Percentiles rank a stretch among this genome's conserved stretches.
These are phyloP conservation scores for Chelonus insularis DNA, from an alignment of 1,140 invertebrate genomes.

Conservation along the genomic window DNA sequence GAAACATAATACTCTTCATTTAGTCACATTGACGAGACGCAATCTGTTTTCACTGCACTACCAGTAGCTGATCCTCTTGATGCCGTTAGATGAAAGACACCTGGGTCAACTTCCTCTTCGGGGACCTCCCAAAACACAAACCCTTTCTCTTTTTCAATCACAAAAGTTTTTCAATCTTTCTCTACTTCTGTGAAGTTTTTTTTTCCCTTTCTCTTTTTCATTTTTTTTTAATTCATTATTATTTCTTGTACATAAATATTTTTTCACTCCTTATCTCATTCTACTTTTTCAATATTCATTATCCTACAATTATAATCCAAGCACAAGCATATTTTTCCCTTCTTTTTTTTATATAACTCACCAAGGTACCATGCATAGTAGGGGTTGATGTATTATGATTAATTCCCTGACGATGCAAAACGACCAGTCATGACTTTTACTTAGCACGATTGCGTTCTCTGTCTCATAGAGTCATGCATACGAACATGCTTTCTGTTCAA, in stretches of 20 bases:
- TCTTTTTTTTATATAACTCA: constrained; percentile 5
- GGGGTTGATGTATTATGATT: constrained; percentile 48
- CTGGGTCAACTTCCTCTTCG: constrained; percentile 57
- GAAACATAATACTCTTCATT: constrained; percentile 44
- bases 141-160: constrained; percentile 25
- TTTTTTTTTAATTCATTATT: too few relatives aligned
- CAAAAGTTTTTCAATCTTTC: neutral
- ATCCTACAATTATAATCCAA: constrained; percentile 2
- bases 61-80: constrained; percentile 31
- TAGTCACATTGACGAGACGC: constrained; percentile 40
- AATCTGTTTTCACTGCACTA: constrained; percentile 38
- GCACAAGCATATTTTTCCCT: neutral
- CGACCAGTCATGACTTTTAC: constrained; percentile 57
- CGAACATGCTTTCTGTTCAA: neutral
- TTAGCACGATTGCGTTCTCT: constrained; percentile 34
- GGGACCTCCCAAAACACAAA: constrained; percentile 43
- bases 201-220: too few relatives aligned
- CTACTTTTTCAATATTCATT: constrained; percentile 9
- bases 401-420: constrained; percentile 55
- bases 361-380: constrained; percentile 18
- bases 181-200: too few relatives aligned
- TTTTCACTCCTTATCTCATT: neutral
- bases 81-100: constrained; percentile 43
- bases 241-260: too few relatives aligned
- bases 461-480: neutral